Conservation (phyloP, 64 coral and sea anemone genomes). For the Platygyra sinensis region DNA sequence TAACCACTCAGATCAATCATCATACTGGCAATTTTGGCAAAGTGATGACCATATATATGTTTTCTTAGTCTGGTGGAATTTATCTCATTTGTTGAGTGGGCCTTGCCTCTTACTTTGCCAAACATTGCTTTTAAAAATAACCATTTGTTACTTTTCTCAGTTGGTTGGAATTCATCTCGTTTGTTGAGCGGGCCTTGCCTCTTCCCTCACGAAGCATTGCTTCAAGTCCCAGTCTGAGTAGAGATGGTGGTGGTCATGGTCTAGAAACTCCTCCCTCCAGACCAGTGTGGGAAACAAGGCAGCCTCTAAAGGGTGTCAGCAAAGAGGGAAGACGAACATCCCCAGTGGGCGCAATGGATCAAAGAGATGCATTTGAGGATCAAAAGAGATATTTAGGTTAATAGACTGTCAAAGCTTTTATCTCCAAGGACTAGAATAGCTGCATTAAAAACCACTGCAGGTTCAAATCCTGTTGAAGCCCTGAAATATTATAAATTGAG, state of each 20-base stretch:
- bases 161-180: constrained; percentile 77
- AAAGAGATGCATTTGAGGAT: constrained; percentile 63
- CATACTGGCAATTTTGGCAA: too few species aligned
- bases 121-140: too few species aligned
- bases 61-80: too few species aligned
- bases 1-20: too few species aligned
- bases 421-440: too few species aligned
- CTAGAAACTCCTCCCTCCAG: constrained; percentile 64
- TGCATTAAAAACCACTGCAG: too few species aligned
- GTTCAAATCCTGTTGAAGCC: too few species aligned
- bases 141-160: not conserved
- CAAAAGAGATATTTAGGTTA: too few species aligned
- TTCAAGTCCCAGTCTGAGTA: constrained; percentile 32
- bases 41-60: too few species aligned
- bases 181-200: constrained; percentile 83
- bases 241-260: constrained; percentile 9
- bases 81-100: too few species aligned
- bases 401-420: not conserved
- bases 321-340: constrained; percentile 33
- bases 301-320: constrained; percentile 55
- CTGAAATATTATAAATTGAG: too few species aligned
- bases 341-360: constrained; percentile 27
- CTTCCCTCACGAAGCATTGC: constrained; percentile 16
- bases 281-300: constrained; percentile 83
- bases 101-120: too few species aligned